Evolutionary conservation across 1,140 invertebrate genomes (phyloP).

Genomic region (Drosophila mojavensis): DNA sequence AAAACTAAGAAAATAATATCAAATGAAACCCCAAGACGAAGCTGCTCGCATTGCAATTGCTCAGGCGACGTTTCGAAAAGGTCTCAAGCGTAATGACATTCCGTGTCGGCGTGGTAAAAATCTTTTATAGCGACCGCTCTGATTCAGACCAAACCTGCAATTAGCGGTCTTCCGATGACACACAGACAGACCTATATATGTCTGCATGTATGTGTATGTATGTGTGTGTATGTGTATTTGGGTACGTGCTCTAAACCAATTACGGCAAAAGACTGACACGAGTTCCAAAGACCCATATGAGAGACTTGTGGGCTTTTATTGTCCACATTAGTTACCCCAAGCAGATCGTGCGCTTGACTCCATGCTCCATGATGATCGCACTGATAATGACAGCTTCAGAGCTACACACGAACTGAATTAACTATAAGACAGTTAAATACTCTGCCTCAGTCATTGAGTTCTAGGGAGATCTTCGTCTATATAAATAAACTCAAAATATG

Average conservation of each 20-base stretch:
- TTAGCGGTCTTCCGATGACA: slow-evolving; percentile 41
- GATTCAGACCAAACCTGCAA: slow-evolving; percentile 47
- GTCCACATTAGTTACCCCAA: slow-evolving; percentile 49
- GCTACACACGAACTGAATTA: background rate
- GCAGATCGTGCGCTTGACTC: slow-evolving; percentile 42
- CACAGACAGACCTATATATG: background rate
- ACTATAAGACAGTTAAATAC: slow-evolving; percentile 7
- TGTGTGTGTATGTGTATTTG: slow-evolving; percentile 1
- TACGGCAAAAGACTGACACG: slow-evolving; percentile 62
- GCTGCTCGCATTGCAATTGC: slow-evolving; percentile 10
- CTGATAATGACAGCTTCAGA: slow-evolving; percentile 34
- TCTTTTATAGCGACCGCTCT: slow-evolving; percentile 46
- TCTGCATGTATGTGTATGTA: background rate
- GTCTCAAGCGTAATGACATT: slow-evolving; percentile 53
- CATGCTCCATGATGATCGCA: slow-evolving; percentile 40
- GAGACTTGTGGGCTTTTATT: slow-evolving; percentile 49
- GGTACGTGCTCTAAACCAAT: slow-evolving; percentile 71
- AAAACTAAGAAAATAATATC: background rate
- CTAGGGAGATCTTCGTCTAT: too few species aligned
- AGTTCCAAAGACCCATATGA: slow-evolving; percentile 41
- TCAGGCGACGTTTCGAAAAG: slow-evolving; percentile 8
- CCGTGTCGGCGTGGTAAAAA: slow-evolving; percentile 44
- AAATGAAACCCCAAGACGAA: background rate
- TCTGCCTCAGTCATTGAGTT: background rate
- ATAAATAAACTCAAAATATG: too few species aligned